These are phyloP conservation scores for Antrozous pallidus DNA, from an alignment of 2,797 vertebrate genomes.

Conservation along the genomic window DNA sequence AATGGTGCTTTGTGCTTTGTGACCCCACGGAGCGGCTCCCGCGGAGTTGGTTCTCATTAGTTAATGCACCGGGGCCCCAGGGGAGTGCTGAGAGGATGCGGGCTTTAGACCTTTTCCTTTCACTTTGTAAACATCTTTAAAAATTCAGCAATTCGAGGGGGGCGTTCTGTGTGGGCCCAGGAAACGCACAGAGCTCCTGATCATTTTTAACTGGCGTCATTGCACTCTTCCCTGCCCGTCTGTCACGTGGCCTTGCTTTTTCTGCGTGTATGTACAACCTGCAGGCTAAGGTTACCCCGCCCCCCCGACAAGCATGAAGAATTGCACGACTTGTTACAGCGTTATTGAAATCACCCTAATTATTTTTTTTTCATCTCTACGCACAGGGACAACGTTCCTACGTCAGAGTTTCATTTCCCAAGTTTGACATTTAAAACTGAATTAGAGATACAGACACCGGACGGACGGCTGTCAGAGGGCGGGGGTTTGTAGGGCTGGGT, in stretches of 20 bases:
- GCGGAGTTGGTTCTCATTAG: constrained; percentile 70
- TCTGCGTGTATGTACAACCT: not conserved
- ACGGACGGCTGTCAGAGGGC: too few species aligned
- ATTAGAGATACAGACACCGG: not conserved
- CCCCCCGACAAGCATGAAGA: not conserved
- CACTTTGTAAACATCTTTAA: constrained; percentile 38
- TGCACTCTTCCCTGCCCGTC: not conserved
- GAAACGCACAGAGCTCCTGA: not conserved
- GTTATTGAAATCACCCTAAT: not conserved
- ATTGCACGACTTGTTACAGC: not conserved
- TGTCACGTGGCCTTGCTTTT: not conserved
- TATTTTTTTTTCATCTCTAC: not conserved
- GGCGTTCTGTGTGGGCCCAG: not conserved
- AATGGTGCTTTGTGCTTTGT: constrained; percentile 77
- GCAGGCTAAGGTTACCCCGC: too few species aligned
- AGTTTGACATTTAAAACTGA: not conserved
- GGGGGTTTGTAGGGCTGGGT: too few species aligned
- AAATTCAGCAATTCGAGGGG: constrained; percentile 4
- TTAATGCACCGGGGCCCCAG: constrained; percentile 40
- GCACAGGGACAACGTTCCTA: not conserved
- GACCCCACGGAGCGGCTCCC: constrained; percentile 72
- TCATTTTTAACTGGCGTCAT: not conserved
- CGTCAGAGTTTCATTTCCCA: not conserved
- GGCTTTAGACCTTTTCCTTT: not conserved
- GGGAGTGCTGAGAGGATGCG: not conserved